phyloP scores from a whole-genome alignment of 2,888 invertebrate genomes.

The Diogma glabrata region DNA sequence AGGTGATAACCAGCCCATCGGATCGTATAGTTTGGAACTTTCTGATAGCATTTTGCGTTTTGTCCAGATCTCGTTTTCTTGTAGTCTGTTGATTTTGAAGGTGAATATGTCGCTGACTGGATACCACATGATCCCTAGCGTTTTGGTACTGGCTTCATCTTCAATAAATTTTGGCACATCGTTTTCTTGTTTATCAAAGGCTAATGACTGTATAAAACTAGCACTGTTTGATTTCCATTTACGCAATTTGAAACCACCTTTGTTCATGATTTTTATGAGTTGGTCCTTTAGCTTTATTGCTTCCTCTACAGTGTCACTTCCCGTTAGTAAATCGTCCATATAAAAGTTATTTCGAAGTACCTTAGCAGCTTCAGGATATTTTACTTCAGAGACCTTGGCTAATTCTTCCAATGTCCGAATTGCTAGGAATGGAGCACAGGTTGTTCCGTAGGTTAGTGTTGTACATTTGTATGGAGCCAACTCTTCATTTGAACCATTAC shows the following conservation, averaged over 20 bases:
- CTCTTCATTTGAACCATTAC: too few relatives aligned
- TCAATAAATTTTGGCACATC: neutral
- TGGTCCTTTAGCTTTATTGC: neutral
- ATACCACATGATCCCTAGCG: neutral
- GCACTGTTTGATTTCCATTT: too few relatives aligned
- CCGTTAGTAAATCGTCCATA: neutral
- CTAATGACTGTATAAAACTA: neutral
- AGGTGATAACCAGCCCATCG: neutral
- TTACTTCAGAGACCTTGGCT: too few relatives aligned
- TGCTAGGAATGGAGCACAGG: too few relatives aligned
- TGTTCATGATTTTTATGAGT: neutral
- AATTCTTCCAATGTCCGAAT: too few relatives aligned
- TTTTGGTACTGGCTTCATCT: neutral
- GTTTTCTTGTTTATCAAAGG: neutral
- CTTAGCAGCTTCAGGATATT: too few relatives aligned
- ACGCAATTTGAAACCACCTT: too few relatives aligned
- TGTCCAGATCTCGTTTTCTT: too few relatives aligned
- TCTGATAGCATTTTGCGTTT: neutral
- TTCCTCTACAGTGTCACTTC: neutral
- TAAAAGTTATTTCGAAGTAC: neutral
- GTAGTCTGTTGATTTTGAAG: too few relatives aligned
- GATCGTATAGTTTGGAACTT: neutral
- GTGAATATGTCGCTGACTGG: neutral
- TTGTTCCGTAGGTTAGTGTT: too few relatives aligned
- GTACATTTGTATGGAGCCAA: too few relatives aligned